Evolutionary conservation across 92 coral and sea anemone species (phyloP).

Genomic region (Blastomussa wellsi): DNA sequence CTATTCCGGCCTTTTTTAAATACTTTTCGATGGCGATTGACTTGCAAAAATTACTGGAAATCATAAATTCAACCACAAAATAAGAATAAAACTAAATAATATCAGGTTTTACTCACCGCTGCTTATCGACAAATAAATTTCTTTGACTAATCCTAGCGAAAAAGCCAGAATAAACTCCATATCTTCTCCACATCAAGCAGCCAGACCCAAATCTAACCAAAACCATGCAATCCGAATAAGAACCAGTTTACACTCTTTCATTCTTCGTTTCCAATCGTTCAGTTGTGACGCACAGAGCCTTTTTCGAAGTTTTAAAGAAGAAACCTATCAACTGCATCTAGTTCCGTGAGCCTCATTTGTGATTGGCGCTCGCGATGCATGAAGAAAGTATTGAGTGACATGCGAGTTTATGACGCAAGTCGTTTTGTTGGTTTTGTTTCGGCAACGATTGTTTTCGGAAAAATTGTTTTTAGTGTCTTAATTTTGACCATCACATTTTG

Average conservation of each 20-base stretch:
- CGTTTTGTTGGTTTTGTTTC: not conserved
- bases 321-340: not conserved
- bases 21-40: not conserved
- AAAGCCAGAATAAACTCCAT: slow-evolving; percentile 61
- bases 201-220: not conserved
- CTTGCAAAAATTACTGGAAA: not conserved
- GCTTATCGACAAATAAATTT: slow-evolving; percentile 23
- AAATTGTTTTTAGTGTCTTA: no score
- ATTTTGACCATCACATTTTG: not conserved
- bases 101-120: slow-evolving; percentile 21
- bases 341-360: not conserved
- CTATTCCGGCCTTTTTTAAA: not conserved
- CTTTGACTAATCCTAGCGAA: slow-evolving; percentile 57
- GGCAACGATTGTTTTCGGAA: not conserved
- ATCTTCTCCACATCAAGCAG: not conserved
- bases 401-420: not conserved
- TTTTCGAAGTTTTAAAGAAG: no score
- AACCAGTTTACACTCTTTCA: not conserved
- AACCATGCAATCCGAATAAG: not conserved
- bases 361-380: not conserved
- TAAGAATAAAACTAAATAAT: not conserved
- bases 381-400: not conserved
- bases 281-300: not conserved
- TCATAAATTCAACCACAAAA: not conserved
- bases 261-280: not conserved